Base-by-base conservation (phyloP, 2,797 vertebrate species). In the Psittacula echo region DNA sequence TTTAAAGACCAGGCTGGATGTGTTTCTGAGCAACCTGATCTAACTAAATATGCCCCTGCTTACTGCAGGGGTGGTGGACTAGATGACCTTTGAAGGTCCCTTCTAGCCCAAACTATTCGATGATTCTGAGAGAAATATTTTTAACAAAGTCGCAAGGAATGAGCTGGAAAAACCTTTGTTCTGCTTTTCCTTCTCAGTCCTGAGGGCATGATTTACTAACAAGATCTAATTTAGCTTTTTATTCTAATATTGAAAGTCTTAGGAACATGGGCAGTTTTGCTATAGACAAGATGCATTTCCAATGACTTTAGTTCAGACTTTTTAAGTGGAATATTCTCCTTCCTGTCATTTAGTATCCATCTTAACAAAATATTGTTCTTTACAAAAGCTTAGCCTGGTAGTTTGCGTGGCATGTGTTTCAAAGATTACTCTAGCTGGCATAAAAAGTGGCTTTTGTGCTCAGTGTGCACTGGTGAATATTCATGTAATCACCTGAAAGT, bases 391-490 rank as follows among this genome's bases (percentile, higher is more conserved):
- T 95, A 86, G 68, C 61, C 29, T 83, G 26, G 34, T 91, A 95
- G 77, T 94, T 97, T 92, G 76, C 70, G 76, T 91, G 39, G 93
- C 95, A 96, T 95, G 44, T 82, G 48, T 96, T 95, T 82, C 80
- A 92, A 94, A 94, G 79, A 94, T 97, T 97, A 94, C 85, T 85
- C 89, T 92, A 58, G 79, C n/a, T 92, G 87, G 71, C 85, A 53
- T 86, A 66, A 91, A 90, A 94, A 78, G 62, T 87, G 76, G 85
- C 81, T 87, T 73, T 95, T 83, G 51, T 89, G 78, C 66, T 83
- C 44, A 34, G 22, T 67, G n/a, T 86, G 73, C 61, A 44, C 61
- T 96, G 72, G 87, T 98, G 96, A 98, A 97, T 98, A 97, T 97
- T 98, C 93, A 97, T 96, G 81, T 62, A 37, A 20, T 71, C 85